These are phyloP conservation scores for Chirona hameri DNA, from an alignment of 2,888 invertebrate genomes.

Conservation along the genomic window DNA sequence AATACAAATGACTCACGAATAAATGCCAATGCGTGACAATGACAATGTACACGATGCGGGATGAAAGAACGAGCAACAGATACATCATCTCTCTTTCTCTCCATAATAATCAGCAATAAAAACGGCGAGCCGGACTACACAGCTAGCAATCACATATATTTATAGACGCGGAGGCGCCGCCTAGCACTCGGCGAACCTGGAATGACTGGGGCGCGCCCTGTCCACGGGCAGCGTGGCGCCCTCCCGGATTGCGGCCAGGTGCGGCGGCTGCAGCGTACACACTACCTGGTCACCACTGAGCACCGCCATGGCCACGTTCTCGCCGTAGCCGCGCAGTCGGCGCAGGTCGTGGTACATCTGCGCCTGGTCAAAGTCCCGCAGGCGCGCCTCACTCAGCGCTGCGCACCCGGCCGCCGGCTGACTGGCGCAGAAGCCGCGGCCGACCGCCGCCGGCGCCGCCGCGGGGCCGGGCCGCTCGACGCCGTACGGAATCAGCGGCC, in stretches of 20 bases:
- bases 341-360: constrained; percentile 39
- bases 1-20: constrained; percentile 28
- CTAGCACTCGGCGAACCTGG: constrained; percentile 25
- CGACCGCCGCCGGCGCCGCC: constrained; percentile 22
- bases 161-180: not conserved
- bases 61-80: constrained; percentile 27
- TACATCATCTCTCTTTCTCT: not conserved
- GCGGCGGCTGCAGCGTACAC: constrained; percentile 38
- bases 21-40: constrained; percentile 12
- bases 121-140: constrained; percentile 24
- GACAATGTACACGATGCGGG: constrained; percentile 25
- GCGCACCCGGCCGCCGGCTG: constrained; percentile 27
- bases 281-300: constrained; percentile 40
- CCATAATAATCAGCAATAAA: constrained; percentile 22
- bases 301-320: constrained; percentile 35
- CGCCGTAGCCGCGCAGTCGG: constrained; percentile 34
- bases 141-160: constrained; percentile 27
- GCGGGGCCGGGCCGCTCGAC: not conserved
- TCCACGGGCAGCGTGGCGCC: constrained; percentile 8
- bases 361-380: constrained; percentile 39
- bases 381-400: constrained; percentile 37
- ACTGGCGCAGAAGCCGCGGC: not conserved
- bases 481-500: constrained; percentile 51
- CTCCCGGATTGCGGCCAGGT: not conserved
- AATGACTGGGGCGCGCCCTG: constrained; percentile 22